phyloP scores from a whole-genome alignment of 2,888 invertebrate species.

The Hypolimnas misippus region DNA sequence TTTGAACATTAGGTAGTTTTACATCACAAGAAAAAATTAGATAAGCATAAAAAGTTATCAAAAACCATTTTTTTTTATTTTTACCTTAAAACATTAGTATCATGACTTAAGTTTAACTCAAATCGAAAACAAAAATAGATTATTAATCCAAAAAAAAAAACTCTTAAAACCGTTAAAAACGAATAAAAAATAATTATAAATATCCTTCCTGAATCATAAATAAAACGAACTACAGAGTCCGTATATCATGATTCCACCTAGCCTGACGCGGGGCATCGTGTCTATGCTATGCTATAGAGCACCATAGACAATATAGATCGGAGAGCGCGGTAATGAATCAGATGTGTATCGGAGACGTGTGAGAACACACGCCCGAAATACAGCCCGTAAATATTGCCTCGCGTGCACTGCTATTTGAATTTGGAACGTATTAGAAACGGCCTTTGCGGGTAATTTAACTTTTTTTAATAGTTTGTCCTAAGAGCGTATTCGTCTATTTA shows the following conservation, averaged over 20 bases:
- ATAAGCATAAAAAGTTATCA: too few relatives aligned
- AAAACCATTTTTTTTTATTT: too few relatives aligned
- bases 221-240: conserved; percentile 29
- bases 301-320: conserved; percentile 68
- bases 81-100: too few relatives aligned
- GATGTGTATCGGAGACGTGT: conserved; percentile 82
- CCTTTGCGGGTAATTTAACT: conserved; percentile 1
- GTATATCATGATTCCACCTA: conserved; percentile 41
- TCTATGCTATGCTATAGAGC: conserved; percentile 29
- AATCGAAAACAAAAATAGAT: too few relatives aligned
- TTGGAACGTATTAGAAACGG: conserved; percentile 53
- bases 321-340: conserved; percentile 78
- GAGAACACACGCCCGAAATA: conserved; percentile 84
- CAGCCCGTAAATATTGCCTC: conserved; percentile 78
- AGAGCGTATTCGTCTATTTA: not conserved
- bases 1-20: too few relatives aligned
- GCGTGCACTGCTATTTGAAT: conserved; percentile 65
- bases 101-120: too few relatives aligned
- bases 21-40: too few relatives aligned
- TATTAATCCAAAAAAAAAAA: not conserved
- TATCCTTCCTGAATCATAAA: conserved; percentile 27
- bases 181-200: conserved; percentile 9
- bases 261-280: conserved; percentile 39
- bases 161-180: not conserved
- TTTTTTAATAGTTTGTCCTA: not conserved